Percentiles rank a stretch among this genome's conserved stretches.
Conservation (phyloP, 2,113 vertebrate genomes). For the Loxodonta africana region DNA sequence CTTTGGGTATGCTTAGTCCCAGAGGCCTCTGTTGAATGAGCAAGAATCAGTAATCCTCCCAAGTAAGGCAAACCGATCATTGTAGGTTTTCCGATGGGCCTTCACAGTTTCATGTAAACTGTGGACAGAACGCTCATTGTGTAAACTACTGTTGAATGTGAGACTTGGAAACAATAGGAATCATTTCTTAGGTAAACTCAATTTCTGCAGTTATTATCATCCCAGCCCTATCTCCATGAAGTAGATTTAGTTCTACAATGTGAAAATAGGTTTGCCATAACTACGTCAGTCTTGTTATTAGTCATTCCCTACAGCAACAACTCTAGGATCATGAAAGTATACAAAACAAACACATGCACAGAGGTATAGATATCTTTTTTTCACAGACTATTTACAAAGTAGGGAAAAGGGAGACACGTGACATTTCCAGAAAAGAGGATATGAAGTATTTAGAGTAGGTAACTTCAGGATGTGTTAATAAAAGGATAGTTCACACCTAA, state of each 20-base stretch:
- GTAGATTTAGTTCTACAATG: not conserved
- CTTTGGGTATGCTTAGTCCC: not conserved
- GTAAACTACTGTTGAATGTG: not conserved
- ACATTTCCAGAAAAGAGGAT: not conserved
- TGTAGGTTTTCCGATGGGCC: rapidly evolving
- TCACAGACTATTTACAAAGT: not conserved
- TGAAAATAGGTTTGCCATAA: not conserved
- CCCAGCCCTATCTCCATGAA: too few species aligned
- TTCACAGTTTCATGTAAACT: not conserved
- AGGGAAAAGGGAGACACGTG: not conserved
- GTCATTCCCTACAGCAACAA: not conserved
- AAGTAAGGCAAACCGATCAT: not conserved
- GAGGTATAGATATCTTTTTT: not conserved
- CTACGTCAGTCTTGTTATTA: not conserved
- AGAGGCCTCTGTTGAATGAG: not conserved
- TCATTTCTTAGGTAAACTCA: not conserved
- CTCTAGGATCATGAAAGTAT: not conserved
- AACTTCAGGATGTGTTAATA: not conserved
- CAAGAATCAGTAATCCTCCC: not conserved
- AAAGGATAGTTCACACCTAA: not conserved
- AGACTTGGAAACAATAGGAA: not conserved
- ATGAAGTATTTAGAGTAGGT: too few species aligned
- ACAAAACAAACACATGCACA: not conserved
- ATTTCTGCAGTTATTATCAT: not conserved
- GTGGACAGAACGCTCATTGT: rapidly evolving